Evolutionary conservation across 2,888 invertebrate species (phyloP).

Genomic region (Synanthedon tipuliformis): DNA sequence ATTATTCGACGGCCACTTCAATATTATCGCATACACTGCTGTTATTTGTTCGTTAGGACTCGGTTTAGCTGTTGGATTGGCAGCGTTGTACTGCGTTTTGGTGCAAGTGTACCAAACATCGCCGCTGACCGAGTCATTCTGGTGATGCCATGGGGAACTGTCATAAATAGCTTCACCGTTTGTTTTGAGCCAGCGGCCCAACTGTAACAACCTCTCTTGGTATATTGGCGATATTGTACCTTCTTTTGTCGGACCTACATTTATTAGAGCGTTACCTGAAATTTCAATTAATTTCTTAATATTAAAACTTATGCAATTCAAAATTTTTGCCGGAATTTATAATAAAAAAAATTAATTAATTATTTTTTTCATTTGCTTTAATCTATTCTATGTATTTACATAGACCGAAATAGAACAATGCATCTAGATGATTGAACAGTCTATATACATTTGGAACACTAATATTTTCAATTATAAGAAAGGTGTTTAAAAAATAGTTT

Average conservation of each 20-base stretch:
- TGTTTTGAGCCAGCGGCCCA: conserved; percentile 84
- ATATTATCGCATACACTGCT: conserved; percentile 71
- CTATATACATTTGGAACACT: no score
- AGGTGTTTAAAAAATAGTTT: no score
- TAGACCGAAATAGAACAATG: no score
- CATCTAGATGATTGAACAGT: no score
- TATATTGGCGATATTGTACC: conserved; percentile 88
- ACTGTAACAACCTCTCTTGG: conserved; percentile 81
- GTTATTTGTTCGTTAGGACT: conserved; percentile 6
- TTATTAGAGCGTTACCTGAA: conserved; percentile 81
- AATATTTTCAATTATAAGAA: no score
- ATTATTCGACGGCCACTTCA: conserved; percentile 73
- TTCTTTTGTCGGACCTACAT: conserved; percentile 90
- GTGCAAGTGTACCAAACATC: conserved; percentile 75
- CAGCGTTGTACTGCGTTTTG: conserved; percentile 6
- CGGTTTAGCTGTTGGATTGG: conserved; percentile 5
- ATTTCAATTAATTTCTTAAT: conserved; percentile 2
- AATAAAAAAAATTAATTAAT: no score
- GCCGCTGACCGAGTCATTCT: conserved; percentile 80
- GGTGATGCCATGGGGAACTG: conserved; percentile 80
- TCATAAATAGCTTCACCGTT: conserved; percentile 91
- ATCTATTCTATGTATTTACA: no score
- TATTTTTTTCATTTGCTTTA: no score
- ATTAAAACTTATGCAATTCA: no score
- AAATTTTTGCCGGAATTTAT: no score